These are phyloP conservation scores for Chionodraco myersi DNA, from an alignment of 2,113 vertebrate species.

Conservation along the genomic window DNA sequence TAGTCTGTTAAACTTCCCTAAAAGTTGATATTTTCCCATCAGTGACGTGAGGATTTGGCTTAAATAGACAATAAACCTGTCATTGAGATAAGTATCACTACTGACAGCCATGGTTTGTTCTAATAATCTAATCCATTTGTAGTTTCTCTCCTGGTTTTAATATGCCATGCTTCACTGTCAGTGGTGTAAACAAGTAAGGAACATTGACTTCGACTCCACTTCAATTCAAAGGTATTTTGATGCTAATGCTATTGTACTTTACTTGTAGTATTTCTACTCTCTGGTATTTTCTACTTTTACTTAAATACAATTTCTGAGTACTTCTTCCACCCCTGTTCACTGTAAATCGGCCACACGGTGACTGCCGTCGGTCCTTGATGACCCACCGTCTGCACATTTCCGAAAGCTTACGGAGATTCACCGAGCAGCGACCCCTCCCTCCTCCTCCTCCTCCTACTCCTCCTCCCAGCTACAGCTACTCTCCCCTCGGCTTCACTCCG, in stretches of 20 bases:
- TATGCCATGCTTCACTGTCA: background rate
- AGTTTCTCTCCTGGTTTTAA: background rate
- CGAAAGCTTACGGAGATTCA: constrained; percentile 71
- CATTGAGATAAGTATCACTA: background rate
- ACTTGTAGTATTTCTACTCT: no score
- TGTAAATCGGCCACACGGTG: background rate
- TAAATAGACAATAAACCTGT: background rate
- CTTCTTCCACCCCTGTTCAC: no score
- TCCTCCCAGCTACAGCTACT: constrained; percentile 57
- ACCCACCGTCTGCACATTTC: constrained; percentile 68
- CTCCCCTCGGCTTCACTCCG: constrained; percentile 80
- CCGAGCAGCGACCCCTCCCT: constrained; percentile 72
- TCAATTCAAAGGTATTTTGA: no score
- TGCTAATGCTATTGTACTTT: no score
- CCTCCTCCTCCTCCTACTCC: constrained; percentile 23
- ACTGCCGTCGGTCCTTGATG: constrained; percentile 50
- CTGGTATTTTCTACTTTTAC: no score
- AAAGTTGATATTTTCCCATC: background rate
- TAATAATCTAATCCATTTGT: background rate
- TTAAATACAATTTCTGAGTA: no score
- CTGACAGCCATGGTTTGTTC: background rate
- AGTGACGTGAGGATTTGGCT: background rate
- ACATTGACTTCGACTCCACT: no score
- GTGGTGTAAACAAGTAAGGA: no score
- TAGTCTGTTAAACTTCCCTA: background rate